These are phyloP conservation scores for Camponotus floridanus DNA, from an alignment of 1,140 invertebrate genomes.

Conservation along the genomic window DNA sequence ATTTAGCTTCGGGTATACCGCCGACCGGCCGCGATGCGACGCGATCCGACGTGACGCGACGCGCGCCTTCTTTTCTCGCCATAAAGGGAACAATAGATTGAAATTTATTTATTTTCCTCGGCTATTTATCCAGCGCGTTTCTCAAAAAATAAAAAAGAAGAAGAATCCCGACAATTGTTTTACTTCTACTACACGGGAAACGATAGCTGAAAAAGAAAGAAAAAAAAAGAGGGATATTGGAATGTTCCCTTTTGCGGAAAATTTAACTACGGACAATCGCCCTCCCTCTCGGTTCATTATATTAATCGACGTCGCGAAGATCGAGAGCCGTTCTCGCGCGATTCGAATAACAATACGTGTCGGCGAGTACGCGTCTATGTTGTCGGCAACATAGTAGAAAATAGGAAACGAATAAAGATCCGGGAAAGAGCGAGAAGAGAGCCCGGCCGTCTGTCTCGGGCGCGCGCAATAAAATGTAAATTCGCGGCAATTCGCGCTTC, in stretches of 20 bases:
- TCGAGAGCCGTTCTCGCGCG: constrained; percentile 18
- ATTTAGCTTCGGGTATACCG: constrained; percentile 73
- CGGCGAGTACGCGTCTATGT: neutral
- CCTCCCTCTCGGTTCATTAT: neutral
- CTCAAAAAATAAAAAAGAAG: too few relatives aligned
- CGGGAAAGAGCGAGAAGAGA: constrained; percentile 12
- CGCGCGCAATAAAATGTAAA: constrained; percentile 78
- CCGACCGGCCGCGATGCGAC: constrained; percentile 9
- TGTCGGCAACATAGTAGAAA: constrained; percentile 15
- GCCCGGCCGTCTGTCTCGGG: constrained; percentile 66
- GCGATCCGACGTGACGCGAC: constrained; percentile 36
- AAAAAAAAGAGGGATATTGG: neutral
- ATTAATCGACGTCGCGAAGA: constrained; percentile 27
- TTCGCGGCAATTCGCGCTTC: constrained; percentile 73
- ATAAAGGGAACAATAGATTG: constrained; percentile 41
- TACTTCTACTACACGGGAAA: too few relatives aligned
- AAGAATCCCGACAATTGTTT: too few relatives aligned
- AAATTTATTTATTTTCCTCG: constrained; percentile 54
- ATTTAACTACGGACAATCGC: neutral
- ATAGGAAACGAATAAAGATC: constrained; percentile 66
- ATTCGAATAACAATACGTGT: constrained; percentile 37
- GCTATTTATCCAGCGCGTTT: constrained; percentile 21
- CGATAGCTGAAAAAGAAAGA: neutral
- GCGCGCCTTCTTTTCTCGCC: constrained; percentile 33
- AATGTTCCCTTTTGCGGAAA: neutral